Conservation (phyloP, 2,888 invertebrate genomes). For the Nasonovia ribisnigri region DNA sequence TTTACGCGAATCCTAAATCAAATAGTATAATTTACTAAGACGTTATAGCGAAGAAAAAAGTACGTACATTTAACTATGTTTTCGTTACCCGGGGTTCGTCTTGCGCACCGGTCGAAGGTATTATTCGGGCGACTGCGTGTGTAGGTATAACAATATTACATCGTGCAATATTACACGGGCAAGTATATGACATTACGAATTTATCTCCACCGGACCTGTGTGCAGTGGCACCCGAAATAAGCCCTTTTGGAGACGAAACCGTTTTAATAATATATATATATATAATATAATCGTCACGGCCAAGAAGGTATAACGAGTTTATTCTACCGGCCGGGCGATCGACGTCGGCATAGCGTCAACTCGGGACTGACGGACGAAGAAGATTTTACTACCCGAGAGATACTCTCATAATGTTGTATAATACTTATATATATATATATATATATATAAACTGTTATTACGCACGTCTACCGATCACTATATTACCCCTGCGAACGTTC, state of each 20-base stretch:
- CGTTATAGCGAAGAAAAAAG: background rate
- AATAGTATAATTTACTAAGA: background rate
- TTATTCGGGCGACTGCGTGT: background rate
- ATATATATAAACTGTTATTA: background rate
- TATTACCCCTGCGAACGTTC: background rate
- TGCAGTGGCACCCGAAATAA: background rate
- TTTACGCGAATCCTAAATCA: background rate
- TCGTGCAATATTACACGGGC: background rate
- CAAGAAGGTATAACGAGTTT: background rate
- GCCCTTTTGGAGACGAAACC: background rate
- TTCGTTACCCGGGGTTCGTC: background rate
- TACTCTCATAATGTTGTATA: background rate
- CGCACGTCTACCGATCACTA: conserved; percentile 17
- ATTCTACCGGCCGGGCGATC: background rate
- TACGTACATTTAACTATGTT: background rate
- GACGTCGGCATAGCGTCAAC: background rate
- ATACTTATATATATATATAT: conserved; percentile 9
- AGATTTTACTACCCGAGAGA: conserved; percentile 10
- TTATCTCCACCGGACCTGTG: background rate
- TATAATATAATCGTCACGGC: background rate
- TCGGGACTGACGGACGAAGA: background rate
- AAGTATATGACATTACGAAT: background rate
- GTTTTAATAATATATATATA: conserved; percentile 18
- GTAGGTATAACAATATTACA: background rate
- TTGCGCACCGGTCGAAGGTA: background rate